Evolutionary conservation across 2,797 vertebrate genomes (phyloP).

Genomic region (Hydrocynus forskahlii): DNA sequence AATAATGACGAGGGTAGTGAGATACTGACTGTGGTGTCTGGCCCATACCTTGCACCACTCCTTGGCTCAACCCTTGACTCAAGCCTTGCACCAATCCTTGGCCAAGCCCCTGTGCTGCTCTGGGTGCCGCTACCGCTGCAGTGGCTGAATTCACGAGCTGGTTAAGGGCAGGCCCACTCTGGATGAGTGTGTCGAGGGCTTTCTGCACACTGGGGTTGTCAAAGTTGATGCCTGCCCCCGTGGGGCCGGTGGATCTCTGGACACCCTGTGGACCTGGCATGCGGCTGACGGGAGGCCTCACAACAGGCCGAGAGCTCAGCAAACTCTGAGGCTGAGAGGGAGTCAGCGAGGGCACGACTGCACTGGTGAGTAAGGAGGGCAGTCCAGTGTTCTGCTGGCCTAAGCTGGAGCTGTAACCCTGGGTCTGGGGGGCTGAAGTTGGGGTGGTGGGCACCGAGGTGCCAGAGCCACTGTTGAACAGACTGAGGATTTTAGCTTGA

Average conservation of each 20-base stretch:
- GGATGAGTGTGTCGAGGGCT: constrained; percentile 96
- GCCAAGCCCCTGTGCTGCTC: constrained; percentile 66
- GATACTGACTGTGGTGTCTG: constrained; percentile 74
- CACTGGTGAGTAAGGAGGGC: constrained; percentile 32
- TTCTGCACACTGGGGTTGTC: constrained; percentile 98
- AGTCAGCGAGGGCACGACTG: constrained; percentile 54
- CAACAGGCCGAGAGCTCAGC: constrained; percentile 64
- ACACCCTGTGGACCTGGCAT: constrained; percentile 71
- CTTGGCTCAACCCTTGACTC: constrained; percentile 55
- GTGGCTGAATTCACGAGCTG: constrained; percentile 83
- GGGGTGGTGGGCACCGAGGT: constrained; percentile 7
- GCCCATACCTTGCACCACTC: constrained; percentile 55
- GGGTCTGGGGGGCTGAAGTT: constrained; percentile 55
- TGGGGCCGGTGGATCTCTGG: constrained; percentile 76
- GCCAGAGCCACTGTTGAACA: constrained; percentile 88
- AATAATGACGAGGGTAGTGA: constrained; percentile 91
- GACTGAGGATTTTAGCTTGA: constrained; percentile 97
- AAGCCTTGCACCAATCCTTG: constrained; percentile 58
- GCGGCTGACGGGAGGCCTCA: constrained; percentile 66
- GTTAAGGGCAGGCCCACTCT: constrained; percentile 93
- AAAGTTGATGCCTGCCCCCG: constrained; percentile 89
- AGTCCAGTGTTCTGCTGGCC: constrained; percentile 33
- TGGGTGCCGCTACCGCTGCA: constrained; percentile 55
- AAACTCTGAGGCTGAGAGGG: constrained; percentile 74
- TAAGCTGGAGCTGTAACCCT: constrained; percentile 67